Evolutionary conservation across 2,888 invertebrate species (phyloP), one percentile per base, ranked within the genome.

Genomic region (Glaucopsyche alexis): DNA sequence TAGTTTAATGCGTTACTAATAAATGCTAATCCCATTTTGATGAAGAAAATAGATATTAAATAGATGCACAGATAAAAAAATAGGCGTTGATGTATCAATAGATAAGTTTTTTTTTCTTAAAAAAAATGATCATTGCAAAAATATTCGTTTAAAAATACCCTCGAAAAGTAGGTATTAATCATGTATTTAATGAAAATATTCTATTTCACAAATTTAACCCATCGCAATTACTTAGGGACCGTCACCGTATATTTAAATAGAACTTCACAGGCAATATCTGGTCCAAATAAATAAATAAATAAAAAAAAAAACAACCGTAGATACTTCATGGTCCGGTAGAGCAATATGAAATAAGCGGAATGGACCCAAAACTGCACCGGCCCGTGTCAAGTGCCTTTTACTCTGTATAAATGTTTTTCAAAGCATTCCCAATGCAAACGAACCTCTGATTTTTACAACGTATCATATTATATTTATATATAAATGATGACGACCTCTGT

Each of bases 331-430:
- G 14, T 29, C 19, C 29, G 69, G 69, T 69, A 19, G 29, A 69
- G 47, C 69, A 49, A 69, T 49, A 47, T 69, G 69, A 69, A 65
- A 65, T 65, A 29, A 19, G 45, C 49, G 49, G 8, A 40, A 65
- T 40, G 29, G 29, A 45, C 47, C 49, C 69, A 69, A 69, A 69
- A 67, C 19, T 16, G 69, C 69, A 47, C 47, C 49, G 7, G 47
- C 47, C 29, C 45, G 47, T 19, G 49, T 29, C 47, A 47, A 69
- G 69, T 69, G 47, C 19, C 69, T 49, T 65, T 65, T 65, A 40
- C 64, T 11, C 38, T 38, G 19, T 65, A 65, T 38, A 49, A 60
- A 60, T 16, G 60, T 38, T 29, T 38, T 60, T 29, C 60, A 60
- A 60, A 60, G 14, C 11, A 29, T 11, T 60, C 60, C 60, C 60